These are phyloP conservation scores for Drosophila parthenogenetica DNA, from an alignment of 2,888 invertebrate genomes.

Conservation along the genomic window DNA sequence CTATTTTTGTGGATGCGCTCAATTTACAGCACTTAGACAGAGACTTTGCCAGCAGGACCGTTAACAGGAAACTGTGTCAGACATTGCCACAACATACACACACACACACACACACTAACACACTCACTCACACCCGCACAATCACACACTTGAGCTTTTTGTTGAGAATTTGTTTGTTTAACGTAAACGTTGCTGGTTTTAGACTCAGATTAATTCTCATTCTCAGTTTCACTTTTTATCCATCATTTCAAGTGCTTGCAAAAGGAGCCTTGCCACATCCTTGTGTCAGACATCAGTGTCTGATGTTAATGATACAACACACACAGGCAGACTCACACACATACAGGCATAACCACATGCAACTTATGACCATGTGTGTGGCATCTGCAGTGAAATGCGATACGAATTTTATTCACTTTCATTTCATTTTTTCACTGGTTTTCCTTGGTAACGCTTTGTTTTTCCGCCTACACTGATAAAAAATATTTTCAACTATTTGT, in stretches of 20 bases:
- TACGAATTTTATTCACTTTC: constrained; percentile 39
- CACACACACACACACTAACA: constrained; percentile 15
- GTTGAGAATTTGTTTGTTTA: constrained; percentile 57
- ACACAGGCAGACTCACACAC: constrained; percentile 17
- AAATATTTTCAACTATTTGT: background rate
- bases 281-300: constrained; percentile 35
- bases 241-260: constrained; percentile 18
- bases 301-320: constrained; percentile 57
- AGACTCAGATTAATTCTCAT: constrained; percentile 18
- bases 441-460: background rate
- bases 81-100: constrained; percentile 20
- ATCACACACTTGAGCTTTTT: constrained; percentile 49
- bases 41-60: constrained; percentile 31
- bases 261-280: constrained; percentile 36
- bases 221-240: background rate
- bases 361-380: constrained; percentile 37
- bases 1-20: constrained; percentile 67
- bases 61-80: constrained; percentile 71
- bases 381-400: constrained; percentile 59
- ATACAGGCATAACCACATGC: constrained; percentile 1
- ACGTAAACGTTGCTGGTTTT: constrained; percentile 50
- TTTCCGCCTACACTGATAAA: background rate
- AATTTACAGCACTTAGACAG: constrained; percentile 66
- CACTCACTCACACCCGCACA: constrained; percentile 9
- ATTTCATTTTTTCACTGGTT: background rate